Evolutionary conservation across 2,888 invertebrate genomes (phyloP).

Genomic region (Drosophila imparisetae): DNA sequence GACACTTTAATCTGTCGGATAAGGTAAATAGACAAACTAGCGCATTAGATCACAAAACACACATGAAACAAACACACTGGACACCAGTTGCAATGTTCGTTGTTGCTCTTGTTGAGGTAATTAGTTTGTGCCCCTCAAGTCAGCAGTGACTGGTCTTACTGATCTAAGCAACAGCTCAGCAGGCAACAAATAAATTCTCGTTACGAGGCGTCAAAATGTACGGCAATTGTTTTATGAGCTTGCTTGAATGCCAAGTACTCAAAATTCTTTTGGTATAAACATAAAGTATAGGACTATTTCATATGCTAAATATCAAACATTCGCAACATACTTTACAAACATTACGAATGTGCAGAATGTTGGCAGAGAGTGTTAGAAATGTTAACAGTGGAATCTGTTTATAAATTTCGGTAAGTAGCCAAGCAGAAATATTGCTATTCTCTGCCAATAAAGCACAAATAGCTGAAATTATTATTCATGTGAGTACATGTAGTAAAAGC

Average conservation of each 20-base stretch:
- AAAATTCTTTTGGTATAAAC: background rate
- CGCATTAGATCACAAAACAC: conserved; percentile 58
- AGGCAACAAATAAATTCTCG: conserved; percentile 32
- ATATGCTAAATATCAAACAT: background rate
- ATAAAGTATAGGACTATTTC: background rate
- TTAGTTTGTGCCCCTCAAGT: conserved; percentile 24
- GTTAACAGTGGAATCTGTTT: background rate
- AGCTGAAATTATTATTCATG: background rate
- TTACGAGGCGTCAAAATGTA: conserved; percentile 39
- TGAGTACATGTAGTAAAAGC: background rate
- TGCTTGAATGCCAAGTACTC: background rate
- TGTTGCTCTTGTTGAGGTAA: conserved; percentile 6
- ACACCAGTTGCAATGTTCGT: conserved; percentile 22
- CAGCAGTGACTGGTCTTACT: conserved; percentile 33
- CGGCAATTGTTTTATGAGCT: conserved; percentile 13
- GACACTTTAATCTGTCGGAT: conserved; percentile 72
- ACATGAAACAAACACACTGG: conserved; percentile 14
- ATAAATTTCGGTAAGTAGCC: background rate
- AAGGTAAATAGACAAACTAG: conserved; percentile 70
- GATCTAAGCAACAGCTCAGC: conserved; percentile 32
- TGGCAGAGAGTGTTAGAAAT: background rate
- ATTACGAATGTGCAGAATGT: background rate
- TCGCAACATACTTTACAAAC: background rate
- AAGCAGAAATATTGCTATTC: background rate
- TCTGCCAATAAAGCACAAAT: background rate